These are phyloP conservation scores for Leptestheria dahalacensis DNA, from an alignment of 1,140 invertebrate genomes.

Conservation along the genomic window DNA sequence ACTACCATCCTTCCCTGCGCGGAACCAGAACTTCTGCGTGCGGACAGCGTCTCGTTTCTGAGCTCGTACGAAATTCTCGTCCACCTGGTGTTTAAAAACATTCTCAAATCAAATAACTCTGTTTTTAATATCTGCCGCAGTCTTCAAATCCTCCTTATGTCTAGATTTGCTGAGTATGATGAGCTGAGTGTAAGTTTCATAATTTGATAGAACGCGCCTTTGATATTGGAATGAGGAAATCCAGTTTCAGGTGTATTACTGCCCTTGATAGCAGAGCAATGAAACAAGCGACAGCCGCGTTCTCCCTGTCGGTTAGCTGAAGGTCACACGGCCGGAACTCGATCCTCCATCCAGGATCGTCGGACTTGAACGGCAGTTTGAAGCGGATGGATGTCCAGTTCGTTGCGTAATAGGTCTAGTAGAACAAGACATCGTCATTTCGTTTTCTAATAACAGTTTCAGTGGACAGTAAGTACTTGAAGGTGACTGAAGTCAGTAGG, in stretches of 20 bases:
- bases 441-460: background rate
- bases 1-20: conserved; percentile 42
- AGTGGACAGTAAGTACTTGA: conserved; percentile 55
- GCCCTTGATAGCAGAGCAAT: conserved; percentile 90
- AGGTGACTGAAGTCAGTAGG: conserved; percentile 91
- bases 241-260: conserved; percentile 88
- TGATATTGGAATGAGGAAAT: conserved; percentile 94
- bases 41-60: conserved; percentile 76
- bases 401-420: conserved; percentile 35
- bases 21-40: conserved; percentile 79
- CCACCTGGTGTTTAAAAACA: too few species aligned
- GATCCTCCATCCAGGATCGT: conserved; percentile 94
- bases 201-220: conserved; percentile 59
- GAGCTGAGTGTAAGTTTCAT: background rate
- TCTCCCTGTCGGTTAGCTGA: conserved; percentile 98
- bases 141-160: too few species aligned
- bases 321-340: conserved; percentile 98
- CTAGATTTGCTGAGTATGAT: too few species aligned
- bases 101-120: too few species aligned
- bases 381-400: conserved; percentile 99
- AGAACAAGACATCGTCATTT: too few species aligned
- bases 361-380: conserved; percentile 89
- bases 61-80: conserved; percentile 92
- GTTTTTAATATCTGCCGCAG: too few species aligned
- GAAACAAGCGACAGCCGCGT: conserved; percentile 97